A percentile compares a stretch with the other conserved stretches of the same genome.
Conservation (phyloP, 2,888 invertebrate genomes). For the Sthenelais limicola region DNA sequence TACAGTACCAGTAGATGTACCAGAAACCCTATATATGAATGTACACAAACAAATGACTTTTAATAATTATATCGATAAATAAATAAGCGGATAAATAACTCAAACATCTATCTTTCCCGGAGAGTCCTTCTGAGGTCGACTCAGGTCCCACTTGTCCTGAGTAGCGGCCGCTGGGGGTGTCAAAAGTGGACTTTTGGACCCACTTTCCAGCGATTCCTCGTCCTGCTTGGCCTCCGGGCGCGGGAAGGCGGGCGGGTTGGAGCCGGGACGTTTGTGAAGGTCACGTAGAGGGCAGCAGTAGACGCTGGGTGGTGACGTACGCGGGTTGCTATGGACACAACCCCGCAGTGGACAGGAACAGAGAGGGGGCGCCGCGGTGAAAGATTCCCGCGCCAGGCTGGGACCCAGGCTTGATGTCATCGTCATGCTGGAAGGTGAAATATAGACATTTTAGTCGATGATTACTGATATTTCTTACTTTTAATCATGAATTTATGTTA, state of each 20-base stretch:
- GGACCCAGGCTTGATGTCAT: conserved; percentile 4
- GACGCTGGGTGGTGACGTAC: conserved; percentile 5
- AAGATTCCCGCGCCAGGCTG: conserved; percentile 3
- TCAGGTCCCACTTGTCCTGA: too few species aligned
- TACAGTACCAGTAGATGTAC: too few species aligned
- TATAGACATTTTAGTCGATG: neutral
- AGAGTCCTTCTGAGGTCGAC: too few species aligned
- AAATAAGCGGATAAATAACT: too few species aligned
- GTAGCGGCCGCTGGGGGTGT: too few species aligned
- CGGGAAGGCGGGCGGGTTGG: conserved; percentile 5
- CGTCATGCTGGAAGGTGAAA: conserved; percentile 9
- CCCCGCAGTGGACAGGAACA: conserved; percentile 10
- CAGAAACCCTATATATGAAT: too few species aligned
- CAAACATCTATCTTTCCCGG: too few species aligned
- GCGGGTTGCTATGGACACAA: neutral
- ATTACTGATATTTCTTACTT: neutral
- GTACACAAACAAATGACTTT: too few species aligned
- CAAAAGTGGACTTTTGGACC: too few species aligned
- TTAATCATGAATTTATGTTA: too few species aligned
- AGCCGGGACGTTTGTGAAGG: conserved; percentile 20
- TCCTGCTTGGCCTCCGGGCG: conserved; percentile 2
- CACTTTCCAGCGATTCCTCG: too few species aligned
- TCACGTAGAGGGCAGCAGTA: conserved; percentile 36
- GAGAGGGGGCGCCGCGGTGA: conserved; percentile 5
- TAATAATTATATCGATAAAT: too few species aligned